These are phyloP conservation scores for Gnathonemus echidnorhynchus DNA, from an alignment of 2,113 vertebrate genomes.

Conservation along the genomic window DNA sequence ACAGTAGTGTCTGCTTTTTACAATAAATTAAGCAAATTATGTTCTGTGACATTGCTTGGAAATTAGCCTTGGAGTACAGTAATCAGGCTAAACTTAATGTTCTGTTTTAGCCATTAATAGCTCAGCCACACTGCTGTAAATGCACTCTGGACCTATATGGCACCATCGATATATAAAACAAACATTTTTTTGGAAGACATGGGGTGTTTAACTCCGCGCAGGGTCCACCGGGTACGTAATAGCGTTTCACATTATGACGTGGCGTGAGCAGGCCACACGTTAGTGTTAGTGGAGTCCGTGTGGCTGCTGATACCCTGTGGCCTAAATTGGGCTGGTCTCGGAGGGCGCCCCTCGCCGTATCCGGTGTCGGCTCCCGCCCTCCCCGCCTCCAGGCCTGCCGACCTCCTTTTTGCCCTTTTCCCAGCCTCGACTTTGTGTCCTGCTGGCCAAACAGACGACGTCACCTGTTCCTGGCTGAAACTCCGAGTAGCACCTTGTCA, in stretches of 20 bases:
- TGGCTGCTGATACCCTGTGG: not conserved
- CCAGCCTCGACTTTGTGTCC: not conserved
- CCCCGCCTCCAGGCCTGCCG: not conserved
- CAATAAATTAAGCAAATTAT: conserved; percentile 1
- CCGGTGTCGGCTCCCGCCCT: not conserved
- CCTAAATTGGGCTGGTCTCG: not conserved
- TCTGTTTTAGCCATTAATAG: not conserved
- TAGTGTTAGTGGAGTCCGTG: not conserved
- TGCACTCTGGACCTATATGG: not conserved
- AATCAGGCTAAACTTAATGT: not conserved
- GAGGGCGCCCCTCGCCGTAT: not conserved
- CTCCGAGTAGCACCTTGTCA: not conserved
- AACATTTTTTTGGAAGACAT: not conserved
- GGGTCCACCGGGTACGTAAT: not conserved
- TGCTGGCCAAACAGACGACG: not conserved
- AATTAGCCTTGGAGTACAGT: not conserved
- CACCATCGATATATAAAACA: not conserved
- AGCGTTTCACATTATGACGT: not conserved
- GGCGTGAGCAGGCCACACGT: not conserved
- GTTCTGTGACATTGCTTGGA: not conserved
- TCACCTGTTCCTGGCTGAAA: not conserved
- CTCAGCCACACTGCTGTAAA: not conserved
- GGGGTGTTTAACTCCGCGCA: not conserved
- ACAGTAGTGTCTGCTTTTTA: not conserved
- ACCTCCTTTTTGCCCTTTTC: conserved; percentile 21